These are phyloP conservation scores for Craseonycteris thonglongyai DNA, from an alignment of 2,113 vertebrate species.

Conservation along the genomic window DNA sequence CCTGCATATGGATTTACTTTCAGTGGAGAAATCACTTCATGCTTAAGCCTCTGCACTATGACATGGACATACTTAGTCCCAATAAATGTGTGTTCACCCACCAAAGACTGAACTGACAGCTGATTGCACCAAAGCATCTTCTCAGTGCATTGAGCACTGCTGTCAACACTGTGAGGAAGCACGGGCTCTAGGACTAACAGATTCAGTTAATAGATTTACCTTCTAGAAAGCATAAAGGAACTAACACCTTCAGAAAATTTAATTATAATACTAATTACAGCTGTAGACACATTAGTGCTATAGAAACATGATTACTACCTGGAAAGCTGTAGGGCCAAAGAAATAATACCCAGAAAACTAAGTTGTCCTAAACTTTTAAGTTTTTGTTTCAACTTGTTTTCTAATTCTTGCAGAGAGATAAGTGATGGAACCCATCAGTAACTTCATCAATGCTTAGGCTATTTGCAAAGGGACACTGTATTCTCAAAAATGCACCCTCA, in stretches of 20 bases:
- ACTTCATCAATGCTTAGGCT: not conserved
- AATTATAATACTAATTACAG: not conserved
- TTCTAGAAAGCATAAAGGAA: not conserved
- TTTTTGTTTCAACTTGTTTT: not conserved
- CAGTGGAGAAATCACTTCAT: slow-evolving; percentile 3
- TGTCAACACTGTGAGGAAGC: not conserved
- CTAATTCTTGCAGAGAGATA: not conserved
- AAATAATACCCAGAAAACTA: not conserved
- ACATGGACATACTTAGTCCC: not conserved
- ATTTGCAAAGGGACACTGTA: not conserved
- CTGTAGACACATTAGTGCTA: not conserved
- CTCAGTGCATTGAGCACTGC: not conserved
- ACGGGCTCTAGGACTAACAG: not conserved
- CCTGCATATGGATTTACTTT: not conserved
- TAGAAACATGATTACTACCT: not conserved
- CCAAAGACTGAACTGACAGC: no score
- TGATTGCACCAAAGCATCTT: not conserved
- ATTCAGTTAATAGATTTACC: not conserved
- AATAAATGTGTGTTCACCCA: not conserved
- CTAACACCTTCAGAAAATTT: not conserved
- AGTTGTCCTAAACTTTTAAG: not conserved
- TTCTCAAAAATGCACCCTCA: not conserved
- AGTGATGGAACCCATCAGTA: not conserved
- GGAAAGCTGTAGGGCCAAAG: slow-evolving; percentile 8
- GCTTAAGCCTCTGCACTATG: not conserved